phyloP scores from a whole-genome alignment of 2,797 vertebrate species.

The Cyclura pinguis region DNA sequence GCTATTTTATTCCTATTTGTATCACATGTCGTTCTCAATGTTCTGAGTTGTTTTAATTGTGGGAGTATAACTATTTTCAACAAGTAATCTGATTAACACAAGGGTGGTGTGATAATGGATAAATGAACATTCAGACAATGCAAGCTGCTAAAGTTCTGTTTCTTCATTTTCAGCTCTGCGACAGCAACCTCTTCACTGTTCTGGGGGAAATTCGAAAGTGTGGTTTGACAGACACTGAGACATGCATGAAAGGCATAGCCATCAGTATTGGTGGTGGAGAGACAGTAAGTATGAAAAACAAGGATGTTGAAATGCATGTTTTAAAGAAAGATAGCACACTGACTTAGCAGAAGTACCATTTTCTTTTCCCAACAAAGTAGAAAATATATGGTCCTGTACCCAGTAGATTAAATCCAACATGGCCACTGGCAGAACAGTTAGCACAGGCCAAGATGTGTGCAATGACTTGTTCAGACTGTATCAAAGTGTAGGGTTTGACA shows the following conservation, averaged over 20 bases:
- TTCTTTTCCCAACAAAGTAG: background rate
- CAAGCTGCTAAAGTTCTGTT: background rate
- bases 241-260: constrained; percentile 78
- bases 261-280: constrained; percentile 71
- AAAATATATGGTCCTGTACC: background rate
- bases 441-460: too few relatives aligned
- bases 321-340: background rate
- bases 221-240: constrained; percentile 81
- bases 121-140: background rate
- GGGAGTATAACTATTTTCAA: background rate
- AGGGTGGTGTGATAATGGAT: background rate
- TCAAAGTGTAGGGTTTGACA: background rate
- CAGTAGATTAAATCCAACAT: background rate
- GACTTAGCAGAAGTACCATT: background rate
- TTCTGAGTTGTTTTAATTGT: background rate
- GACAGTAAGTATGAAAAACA: constrained; percentile 73
- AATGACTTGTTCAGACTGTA: background rate
- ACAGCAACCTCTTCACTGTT: constrained; percentile 73
- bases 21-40: background rate
- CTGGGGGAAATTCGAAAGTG: constrained; percentile 81
- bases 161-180: constrained; percentile 73
- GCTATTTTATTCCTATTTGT: background rate
- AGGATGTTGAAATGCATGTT: background rate
- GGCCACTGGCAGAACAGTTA: background rate
- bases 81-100: background rate